Conservation (phyloP, 2,113 vertebrate species). For the Pelusios castaneus region DNA sequence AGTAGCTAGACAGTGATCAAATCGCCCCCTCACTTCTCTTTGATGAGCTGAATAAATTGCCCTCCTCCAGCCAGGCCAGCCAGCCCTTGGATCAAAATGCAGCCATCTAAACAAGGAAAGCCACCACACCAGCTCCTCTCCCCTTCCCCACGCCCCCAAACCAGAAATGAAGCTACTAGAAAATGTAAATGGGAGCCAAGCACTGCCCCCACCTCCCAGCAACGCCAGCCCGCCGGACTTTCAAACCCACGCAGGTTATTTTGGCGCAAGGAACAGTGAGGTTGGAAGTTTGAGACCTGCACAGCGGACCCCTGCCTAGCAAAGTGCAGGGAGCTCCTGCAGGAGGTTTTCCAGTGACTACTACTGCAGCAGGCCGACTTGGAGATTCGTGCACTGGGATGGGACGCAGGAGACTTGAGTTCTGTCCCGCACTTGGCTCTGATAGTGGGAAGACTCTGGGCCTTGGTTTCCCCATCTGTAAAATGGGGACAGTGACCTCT, state of each 20-base stretch:
- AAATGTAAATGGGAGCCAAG: too few species aligned
- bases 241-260: not conserved
- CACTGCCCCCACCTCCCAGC: too few species aligned
- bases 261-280: not conserved
- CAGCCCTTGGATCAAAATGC: not conserved
- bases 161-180: too few species aligned
- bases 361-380: too few species aligned
- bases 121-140: not conserved
- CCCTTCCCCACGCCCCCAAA: not conserved
- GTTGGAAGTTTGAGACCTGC: not conserved
- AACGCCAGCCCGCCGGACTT: not conserved
- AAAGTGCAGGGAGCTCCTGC: not conserved
- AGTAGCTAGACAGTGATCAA: too few species aligned
- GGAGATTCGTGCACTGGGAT: not conserved
- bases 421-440: too few species aligned
- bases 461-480: not conserved
- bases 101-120: not conserved
- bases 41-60: too few species aligned
- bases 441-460: too few species aligned
- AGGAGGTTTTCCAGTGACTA: not conserved
- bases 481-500: not conserved
- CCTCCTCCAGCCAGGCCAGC: too few species aligned
- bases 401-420: not conserved
- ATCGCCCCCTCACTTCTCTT: too few species aligned
- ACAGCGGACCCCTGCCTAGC: not conserved